Evolutionary conservation across 2,113 vertebrate genomes (phyloP).

Genomic region (Microcebus ravelobensis): DNA sequence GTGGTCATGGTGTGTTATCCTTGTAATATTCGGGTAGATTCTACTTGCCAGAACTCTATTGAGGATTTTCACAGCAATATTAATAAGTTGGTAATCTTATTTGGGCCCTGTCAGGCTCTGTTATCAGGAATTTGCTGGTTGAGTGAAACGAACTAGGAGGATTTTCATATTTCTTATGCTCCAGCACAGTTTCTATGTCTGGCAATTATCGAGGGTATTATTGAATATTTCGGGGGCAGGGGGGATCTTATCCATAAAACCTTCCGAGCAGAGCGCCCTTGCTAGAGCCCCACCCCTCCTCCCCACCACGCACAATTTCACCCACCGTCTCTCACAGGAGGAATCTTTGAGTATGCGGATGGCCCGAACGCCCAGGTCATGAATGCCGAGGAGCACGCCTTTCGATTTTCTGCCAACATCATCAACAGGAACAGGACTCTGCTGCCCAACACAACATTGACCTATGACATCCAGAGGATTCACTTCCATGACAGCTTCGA

Average conservation of each 20-base stretch:
- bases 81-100: constrained; percentile 54
- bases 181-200: not conserved
- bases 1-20: constrained; percentile 54
- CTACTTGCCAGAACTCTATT: constrained; percentile 12
- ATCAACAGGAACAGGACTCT: constrained; percentile 99
- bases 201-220: not conserved
- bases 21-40: constrained; percentile 56
- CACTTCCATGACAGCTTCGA: constrained; percentile 99
- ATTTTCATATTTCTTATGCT: not conserved
- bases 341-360: constrained; percentile 97
- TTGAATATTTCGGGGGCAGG: not conserved
- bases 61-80: constrained; percentile 58
- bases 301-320: not conserved
- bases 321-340: constrained; percentile 88
- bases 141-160: constrained; percentile 28
- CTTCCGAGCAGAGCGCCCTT: not conserved
- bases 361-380: constrained; percentile 93
- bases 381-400: constrained; percentile 97
- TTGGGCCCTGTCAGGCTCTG: constrained; percentile 3
- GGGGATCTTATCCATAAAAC: not conserved
- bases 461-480: constrained; percentile 99
- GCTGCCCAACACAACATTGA: constrained; percentile 97
- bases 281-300: not conserved
- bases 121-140: constrained; percentile 40
- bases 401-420: constrained; percentile 98